phyloP scores from a whole-genome alignment of 1,140 invertebrate genomes.

The Caenorhabditis latens region DNA sequence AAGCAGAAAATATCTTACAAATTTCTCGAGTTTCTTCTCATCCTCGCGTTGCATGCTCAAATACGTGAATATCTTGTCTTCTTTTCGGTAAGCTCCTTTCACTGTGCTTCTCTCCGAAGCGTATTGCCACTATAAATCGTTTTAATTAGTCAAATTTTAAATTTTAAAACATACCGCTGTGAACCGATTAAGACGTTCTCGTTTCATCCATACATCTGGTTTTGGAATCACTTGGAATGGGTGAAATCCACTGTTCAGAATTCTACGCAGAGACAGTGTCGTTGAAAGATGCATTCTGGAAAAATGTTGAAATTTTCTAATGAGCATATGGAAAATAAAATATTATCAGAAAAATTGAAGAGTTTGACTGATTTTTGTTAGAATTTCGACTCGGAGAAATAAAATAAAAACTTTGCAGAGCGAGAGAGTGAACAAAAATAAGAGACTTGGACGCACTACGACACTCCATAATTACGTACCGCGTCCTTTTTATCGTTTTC shows the following conservation, averaged over 20 bases:
- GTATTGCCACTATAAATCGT: slow-evolving; percentile 76
- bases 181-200: slow-evolving; percentile 72
- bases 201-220: slow-evolving; percentile 70
- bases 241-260: slow-evolving; percentile 71
- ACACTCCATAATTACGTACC: no score
- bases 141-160: not conserved
- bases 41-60: slow-evolving; percentile 73
- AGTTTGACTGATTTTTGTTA: no score
- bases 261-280: slow-evolving; percentile 66
- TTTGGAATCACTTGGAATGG: slow-evolving; percentile 73
- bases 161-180: slow-evolving; percentile 68
- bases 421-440: no score
- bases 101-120: slow-evolving; percentile 68
- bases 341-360: not conserved
- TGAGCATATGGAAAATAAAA: not conserved
- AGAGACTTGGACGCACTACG: no score
- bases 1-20: slow-evolving; percentile 62
- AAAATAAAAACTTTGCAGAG: no score
- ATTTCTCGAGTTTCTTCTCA: slow-evolving; percentile 69
- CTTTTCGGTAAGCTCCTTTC: slow-evolving; percentile 63
- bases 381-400: no score
- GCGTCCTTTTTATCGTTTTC: no score
- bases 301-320: not conserved
- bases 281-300: slow-evolving; percentile 69
- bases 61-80: slow-evolving; percentile 72